phyloP scores from a whole-genome alignment of 2,113 vertebrate species.

The Syngnathus floridae region DNA sequence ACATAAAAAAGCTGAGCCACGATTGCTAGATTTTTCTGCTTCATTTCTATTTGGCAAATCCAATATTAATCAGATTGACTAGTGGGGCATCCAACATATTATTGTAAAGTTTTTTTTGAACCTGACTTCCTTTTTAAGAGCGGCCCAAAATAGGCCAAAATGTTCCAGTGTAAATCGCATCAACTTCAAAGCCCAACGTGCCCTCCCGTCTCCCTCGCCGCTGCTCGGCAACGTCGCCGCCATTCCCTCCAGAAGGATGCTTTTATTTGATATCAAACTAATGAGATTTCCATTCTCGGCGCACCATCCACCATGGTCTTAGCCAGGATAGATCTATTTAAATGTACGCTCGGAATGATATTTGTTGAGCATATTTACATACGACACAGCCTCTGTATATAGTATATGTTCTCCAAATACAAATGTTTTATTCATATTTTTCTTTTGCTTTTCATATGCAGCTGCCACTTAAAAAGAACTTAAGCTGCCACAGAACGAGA shows the following conservation, averaged over 20 bases:
- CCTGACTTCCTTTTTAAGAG: slow-evolving; percentile 16
- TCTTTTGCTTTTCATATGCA: slow-evolving; percentile 59
- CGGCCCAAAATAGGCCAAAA: slow-evolving; percentile 49
- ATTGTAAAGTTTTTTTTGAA: background rate
- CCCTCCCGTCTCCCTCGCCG: slow-evolving; percentile 39
- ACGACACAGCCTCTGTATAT: slow-evolving; percentile 56
- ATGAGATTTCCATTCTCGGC: slow-evolving; percentile 69
- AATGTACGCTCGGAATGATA: slow-evolving; percentile 58
- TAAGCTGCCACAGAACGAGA: slow-evolving; percentile 56
- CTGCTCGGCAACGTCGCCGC: slow-evolving; percentile 28
- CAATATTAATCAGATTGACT: too few species aligned
- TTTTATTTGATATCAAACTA: slow-evolving; percentile 72
- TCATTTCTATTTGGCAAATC: too few species aligned
- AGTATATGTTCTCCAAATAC: slow-evolving; percentile 64
- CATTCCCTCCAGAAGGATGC: slow-evolving; percentile 64
- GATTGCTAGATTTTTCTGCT: too few species aligned
- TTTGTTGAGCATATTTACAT: slow-evolving; percentile 71
- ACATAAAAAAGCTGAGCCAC: too few species aligned
- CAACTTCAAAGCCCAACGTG: slow-evolving; percentile 62
- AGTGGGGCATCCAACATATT: background rate
- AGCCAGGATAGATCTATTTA: slow-evolving; percentile 62
- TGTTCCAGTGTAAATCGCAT: slow-evolving; percentile 49
- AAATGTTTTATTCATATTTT: slow-evolving; percentile 69
- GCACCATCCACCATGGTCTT: slow-evolving; percentile 47
- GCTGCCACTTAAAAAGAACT: slow-evolving; percentile 55